A percentile compares a stretch with the other conserved stretches of the same genome.
These are phyloP conservation scores for Sparidentex hasta DNA, from an alignment of 2,797 vertebrate genomes.

Conservation along the genomic window DNA sequence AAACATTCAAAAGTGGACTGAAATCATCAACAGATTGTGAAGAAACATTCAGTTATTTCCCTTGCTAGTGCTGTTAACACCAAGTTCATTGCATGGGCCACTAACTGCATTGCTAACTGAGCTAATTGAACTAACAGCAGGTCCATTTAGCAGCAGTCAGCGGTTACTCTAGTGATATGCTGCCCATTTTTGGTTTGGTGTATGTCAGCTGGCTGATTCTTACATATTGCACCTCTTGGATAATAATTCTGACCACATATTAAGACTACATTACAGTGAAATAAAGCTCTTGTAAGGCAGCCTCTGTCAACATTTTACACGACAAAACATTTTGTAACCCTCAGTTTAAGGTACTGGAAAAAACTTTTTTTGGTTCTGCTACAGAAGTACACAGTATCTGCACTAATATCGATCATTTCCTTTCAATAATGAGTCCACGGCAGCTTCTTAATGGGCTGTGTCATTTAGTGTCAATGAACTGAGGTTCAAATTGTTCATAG, in stretches of 20 bases:
- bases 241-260: neutral
- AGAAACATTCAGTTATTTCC: too few relatives aligned
- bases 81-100: too few relatives aligned
- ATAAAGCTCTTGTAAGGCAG: neutral
- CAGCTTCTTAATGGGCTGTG: constrained; percentile 46
- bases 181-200: too few relatives aligned
- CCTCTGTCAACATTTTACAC: neutral
- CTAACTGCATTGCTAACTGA: too few relatives aligned
- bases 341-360: neutral
- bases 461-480: constrained; percentile 50
- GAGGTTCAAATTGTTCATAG: constrained; percentile 42
- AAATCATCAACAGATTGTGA: too few relatives aligned
- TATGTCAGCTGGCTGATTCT: too few relatives aligned
- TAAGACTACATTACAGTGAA: too few relatives aligned
- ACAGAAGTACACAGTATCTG: neutral
- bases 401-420: neutral
- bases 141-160: too few relatives aligned
- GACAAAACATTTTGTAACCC: neutral
- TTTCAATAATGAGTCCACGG: neutral
- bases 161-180: too few relatives aligned
- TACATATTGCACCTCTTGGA: neutral
- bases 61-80: too few relatives aligned
- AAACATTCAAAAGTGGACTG: too few relatives aligned
- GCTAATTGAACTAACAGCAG: too few relatives aligned
- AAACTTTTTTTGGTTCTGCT: neutral